A percentile compares a stretch with the other conserved stretches of the same genome.
These are phyloP conservation scores for Platycheirus albimanus DNA, from an alignment of 2,888 invertebrate genomes.

Conservation along the genomic window DNA sequence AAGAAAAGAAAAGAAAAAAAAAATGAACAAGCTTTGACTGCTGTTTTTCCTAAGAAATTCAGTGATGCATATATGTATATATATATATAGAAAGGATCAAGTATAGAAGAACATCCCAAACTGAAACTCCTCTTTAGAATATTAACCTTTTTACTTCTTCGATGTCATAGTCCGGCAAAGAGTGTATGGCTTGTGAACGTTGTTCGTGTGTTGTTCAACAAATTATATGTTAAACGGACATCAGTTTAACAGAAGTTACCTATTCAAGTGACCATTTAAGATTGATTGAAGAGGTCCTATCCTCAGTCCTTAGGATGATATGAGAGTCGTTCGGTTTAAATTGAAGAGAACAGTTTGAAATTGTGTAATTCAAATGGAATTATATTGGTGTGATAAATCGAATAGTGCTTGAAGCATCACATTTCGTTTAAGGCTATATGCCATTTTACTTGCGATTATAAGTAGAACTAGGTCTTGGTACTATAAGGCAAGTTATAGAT, in stretches of 20 bases:
- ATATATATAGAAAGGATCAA: conserved; percentile 21
- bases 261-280: conserved; percentile 6
- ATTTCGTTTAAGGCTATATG: background rate
- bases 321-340: conserved; percentile 6
- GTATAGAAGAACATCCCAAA: background rate
- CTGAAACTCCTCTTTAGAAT: background rate
- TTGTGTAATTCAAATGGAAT: conserved; percentile 4
- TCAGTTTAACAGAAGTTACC: conserved; percentile 7
- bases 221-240: conserved; percentile 26
- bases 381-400: conserved; percentile 5
- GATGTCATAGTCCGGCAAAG: no score
- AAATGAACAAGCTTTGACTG: background rate
- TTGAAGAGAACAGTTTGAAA: background rate
- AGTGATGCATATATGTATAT: conserved; percentile 38
- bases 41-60: conserved; percentile 3
- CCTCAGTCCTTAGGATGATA: no score
- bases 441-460: no score
- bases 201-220: background rate
- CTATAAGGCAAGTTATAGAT: no score
- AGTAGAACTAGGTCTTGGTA: no score
- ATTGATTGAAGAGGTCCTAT: conserved; percentile 22
- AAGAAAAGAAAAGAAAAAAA: background rate
- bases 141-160: conserved; percentile 4
- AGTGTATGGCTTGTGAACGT: no score
- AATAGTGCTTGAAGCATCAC: background rate